These are phyloP conservation scores for Bufotes viridis DNA, from an alignment of 2,797 vertebrate species.

Conservation along the genomic window DNA sequence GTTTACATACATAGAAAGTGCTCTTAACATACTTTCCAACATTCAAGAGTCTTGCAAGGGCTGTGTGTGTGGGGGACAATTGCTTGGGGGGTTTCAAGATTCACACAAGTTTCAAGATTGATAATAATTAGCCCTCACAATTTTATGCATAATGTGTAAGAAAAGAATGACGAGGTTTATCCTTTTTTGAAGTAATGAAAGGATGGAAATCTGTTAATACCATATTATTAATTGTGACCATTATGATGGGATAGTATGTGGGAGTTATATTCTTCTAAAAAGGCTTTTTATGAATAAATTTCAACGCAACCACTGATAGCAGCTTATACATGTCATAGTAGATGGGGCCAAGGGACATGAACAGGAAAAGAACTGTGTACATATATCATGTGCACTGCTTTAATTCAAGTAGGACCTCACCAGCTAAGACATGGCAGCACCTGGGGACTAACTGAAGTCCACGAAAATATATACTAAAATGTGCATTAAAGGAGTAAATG, in stretches of 20 bases:
- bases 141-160: neutral
- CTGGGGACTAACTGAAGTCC: no score
- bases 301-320: neutral
- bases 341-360: neutral
- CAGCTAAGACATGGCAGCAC: no score
- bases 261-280: neutral
- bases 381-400: neutral
- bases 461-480: no score
- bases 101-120: neutral
- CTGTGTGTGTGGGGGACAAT: no score
- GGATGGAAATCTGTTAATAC: neutral
- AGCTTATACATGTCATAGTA: neutral
- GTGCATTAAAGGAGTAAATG: no score
- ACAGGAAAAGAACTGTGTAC: neutral
- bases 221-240: neutral
- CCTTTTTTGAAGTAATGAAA: neutral
- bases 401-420: no score
- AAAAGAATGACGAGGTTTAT: neutral
- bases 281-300: neutral
- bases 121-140: neutral
- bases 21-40: slow-evolving; percentile 19
- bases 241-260: neutral
- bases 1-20: slow-evolving; percentile 37
- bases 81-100: neutral
- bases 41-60: slow-evolving; percentile 12